Conservation (phyloP, 2,888 invertebrate species). For the Girardia tigrina region DNA sequence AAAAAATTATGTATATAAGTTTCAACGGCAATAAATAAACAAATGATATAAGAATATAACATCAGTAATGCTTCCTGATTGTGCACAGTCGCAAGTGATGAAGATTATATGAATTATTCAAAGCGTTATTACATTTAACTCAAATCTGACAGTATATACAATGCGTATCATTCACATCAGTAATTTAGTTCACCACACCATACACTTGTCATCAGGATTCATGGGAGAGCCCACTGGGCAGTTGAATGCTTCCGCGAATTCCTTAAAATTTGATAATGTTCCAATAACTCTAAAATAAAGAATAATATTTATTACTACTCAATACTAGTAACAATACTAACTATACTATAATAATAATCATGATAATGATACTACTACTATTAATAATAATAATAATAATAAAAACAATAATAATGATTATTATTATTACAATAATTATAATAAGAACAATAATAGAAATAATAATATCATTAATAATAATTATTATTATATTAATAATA, state of each 20-base stretch:
- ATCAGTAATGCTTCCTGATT: conserved; percentile 15
- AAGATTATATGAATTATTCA: conserved; percentile 3
- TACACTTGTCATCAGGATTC: conserved; percentile 41
- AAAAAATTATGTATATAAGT: conserved; percentile 13
- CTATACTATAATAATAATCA: too few species aligned
- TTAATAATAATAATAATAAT: too few species aligned
- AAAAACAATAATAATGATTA: too few species aligned
- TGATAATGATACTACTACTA: too few species aligned
- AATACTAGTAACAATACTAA: too few species aligned
- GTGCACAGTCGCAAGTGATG: not conserved
- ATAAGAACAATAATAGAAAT: too few species aligned
- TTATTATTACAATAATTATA: too few species aligned
- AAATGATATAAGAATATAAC: conserved; percentile 13
- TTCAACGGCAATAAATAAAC: not conserved
- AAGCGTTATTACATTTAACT: not conserved
- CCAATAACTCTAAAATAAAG: conserved; percentile 40
- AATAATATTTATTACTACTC: too few species aligned
- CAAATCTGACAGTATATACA: not conserved
- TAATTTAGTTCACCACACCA: conserved; percentile 34
- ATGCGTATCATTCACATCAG: not conserved
- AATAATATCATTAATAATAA: too few species aligned
- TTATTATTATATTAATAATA: too few species aligned
- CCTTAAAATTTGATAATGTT: conserved; percentile 42
- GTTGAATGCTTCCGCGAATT: conserved; percentile 43
- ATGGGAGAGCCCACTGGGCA: conserved; percentile 43